These are phyloP conservation scores for Archilochus colubris DNA, from an alignment of 2,113 vertebrate genomes.

Conservation along the genomic window DNA sequence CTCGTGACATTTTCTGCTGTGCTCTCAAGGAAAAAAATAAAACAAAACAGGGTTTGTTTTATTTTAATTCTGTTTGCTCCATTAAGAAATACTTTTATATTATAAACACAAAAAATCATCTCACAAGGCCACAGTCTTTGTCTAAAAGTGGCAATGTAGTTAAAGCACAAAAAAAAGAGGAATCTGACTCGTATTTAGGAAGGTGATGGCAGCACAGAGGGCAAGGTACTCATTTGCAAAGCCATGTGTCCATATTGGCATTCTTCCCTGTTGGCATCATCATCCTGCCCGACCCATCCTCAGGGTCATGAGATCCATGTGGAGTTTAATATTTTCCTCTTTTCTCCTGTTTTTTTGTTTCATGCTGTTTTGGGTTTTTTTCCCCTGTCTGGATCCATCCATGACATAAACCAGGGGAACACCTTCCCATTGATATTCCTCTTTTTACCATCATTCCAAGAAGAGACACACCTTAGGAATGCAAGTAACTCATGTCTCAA, in stretches of 20 bases:
- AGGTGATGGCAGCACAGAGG: not conserved
- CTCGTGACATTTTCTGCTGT: not conserved
- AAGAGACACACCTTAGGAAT: not conserved
- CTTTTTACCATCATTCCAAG: not conserved
- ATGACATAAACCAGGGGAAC: not conserved
- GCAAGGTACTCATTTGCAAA: not conserved
- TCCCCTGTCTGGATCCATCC: not conserved
- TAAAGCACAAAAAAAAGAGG: not conserved
- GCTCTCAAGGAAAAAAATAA: not conserved
- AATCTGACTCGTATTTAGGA: not conserved
- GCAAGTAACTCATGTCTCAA: not conserved
- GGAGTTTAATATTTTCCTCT: not conserved
- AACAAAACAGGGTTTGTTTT: not conserved
- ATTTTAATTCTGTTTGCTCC: not conserved
- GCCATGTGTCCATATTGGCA: fast-evolving
- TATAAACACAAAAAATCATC: not conserved
- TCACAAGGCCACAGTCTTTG: not conserved
- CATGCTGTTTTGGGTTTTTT: not conserved
- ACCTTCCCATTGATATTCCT: not conserved
- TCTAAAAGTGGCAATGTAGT: not conserved
- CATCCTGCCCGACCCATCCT: not conserved
- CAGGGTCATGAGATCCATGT: not conserved
- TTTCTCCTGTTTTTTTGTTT: not conserved
- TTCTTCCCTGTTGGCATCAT: not conserved
- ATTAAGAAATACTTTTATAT: not conserved